phyloP scores from a whole-genome alignment of 2,113 vertebrate species.

The Oxyura jamaicensis region DNA sequence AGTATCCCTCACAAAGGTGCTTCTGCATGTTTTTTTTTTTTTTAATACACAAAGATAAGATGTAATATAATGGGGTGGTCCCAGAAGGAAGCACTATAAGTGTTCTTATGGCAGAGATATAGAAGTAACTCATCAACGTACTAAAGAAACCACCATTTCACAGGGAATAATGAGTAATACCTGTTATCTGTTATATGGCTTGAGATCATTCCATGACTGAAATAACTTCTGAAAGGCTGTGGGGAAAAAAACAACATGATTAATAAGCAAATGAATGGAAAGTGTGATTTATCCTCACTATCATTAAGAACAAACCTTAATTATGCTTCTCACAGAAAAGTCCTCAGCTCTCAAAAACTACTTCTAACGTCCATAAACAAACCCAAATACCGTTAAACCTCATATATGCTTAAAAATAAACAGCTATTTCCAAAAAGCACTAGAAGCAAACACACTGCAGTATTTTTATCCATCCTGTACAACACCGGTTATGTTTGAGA shows the following conservation, averaged over 20 bases:
- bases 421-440: background rate
- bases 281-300: background rate
- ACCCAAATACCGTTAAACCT: background rate
- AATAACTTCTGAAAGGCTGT: constrained; percentile 93
- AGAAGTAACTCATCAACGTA: background rate
- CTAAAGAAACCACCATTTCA: background rate
- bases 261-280: background rate
- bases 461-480: background rate
- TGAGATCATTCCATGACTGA: constrained; percentile 93
- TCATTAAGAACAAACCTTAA: background rate
- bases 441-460: background rate
- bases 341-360: background rate
- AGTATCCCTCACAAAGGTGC: background rate
- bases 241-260: background rate
- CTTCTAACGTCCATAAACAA: background rate
- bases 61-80: background rate
- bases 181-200: constrained; percentile 94
- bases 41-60: background rate
- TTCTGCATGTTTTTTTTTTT: background rate
- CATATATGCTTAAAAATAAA: background rate
- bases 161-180: constrained; percentile 62
- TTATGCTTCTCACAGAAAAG: background rate
- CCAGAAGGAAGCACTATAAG: background rate
- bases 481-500: background rate
- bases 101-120: background rate